Evolutionary conservation across 2,797 vertebrate genomes (phyloP).

Genomic region (Mycteria americana): DNA sequence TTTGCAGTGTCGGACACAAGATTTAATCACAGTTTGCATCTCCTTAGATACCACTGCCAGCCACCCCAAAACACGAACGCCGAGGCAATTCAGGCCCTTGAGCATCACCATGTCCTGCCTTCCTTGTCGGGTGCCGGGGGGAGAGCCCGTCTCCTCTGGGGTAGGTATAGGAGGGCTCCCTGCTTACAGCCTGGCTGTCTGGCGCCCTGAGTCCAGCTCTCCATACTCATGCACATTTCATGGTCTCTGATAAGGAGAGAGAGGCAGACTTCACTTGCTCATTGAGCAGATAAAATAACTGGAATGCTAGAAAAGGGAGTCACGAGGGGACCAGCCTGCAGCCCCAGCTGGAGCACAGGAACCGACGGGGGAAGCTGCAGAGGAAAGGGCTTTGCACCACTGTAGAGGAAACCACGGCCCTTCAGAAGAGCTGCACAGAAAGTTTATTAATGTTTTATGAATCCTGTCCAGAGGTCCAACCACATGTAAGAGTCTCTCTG

Average conservation of each 20-base stretch:
- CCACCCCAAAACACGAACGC: not conserved
- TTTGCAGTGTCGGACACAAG: not conserved
- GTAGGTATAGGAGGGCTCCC: not conserved
- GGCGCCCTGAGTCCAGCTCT: not conserved
- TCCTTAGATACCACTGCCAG: not conserved
- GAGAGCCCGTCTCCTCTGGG: not conserved
- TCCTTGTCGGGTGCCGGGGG: rapidly evolving
- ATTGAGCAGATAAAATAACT: not conserved
- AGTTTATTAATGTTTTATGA: not conserved
- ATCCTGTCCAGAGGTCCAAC: not conserved
- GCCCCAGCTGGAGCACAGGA: not conserved
- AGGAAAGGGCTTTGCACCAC: not conserved
- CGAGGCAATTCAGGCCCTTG: not conserved
- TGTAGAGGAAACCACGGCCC: not conserved
- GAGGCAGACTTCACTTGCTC: not conserved
- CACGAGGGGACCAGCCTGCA: not conserved
- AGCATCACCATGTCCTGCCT: not conserved
- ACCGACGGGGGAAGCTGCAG: rapidly evolving
- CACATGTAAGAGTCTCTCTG: not conserved
- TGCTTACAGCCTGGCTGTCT: not conserved
- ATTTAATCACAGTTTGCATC: not conserved
- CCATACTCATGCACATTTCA: not conserved
- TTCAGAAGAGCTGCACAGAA: not conserved
- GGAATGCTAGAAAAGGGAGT: not conserved
- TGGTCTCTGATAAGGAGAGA: not conserved